phyloP scores from a whole-genome alignment of 1,140 invertebrate species.

The Oedothorax gibbosus region DNA sequence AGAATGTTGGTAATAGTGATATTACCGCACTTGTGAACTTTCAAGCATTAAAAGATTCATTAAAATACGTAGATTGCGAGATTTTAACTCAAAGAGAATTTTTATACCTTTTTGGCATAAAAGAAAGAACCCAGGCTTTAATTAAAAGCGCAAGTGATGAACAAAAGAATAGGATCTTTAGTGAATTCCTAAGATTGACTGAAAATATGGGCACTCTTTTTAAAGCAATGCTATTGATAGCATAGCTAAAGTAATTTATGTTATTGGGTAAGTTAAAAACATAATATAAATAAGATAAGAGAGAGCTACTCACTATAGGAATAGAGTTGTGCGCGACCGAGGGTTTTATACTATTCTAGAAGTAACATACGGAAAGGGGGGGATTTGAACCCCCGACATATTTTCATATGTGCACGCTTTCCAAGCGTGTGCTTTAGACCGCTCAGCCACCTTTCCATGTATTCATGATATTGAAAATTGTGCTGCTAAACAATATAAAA shows the following conservation, averaged over 20 bases:
- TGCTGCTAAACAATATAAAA: constrained; percentile 15
- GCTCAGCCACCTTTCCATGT: constrained; percentile 14
- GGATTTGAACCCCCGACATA: constrained; percentile 23
- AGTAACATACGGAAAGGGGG: constrained; percentile 9
- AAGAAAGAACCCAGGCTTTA: constrained; percentile 7
- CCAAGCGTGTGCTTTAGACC: constrained; percentile 18
- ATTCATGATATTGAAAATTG: constrained; percentile 8
- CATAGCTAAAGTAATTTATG: background rate
- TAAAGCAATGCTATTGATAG: constrained; percentile 12
- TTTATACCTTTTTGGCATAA: constrained; percentile 6
- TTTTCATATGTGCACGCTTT: constrained; percentile 24
- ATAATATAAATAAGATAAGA: background rate
- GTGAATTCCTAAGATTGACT: background rate
- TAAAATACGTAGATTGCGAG: constrained; percentile 9
- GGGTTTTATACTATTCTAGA: constrained; percentile 14
- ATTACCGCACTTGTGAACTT: constrained; percentile 2
- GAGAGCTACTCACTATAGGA: background rate
- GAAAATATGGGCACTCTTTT: constrained; percentile 5
- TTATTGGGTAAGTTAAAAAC: background rate
- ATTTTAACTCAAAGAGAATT: constrained; percentile 13
- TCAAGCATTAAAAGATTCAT: constrained; percentile 4
- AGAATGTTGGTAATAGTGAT: constrained; percentile 12
- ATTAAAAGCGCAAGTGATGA: constrained; percentile 8
- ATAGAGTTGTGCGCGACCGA: background rate
- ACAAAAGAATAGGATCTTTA: constrained; percentile 15